Evolutionary conservation across 2,888 invertebrate species (phyloP), one percentile per base, ranked within the genome.

Genomic region (Lasioglossum leucozonium): DNA sequence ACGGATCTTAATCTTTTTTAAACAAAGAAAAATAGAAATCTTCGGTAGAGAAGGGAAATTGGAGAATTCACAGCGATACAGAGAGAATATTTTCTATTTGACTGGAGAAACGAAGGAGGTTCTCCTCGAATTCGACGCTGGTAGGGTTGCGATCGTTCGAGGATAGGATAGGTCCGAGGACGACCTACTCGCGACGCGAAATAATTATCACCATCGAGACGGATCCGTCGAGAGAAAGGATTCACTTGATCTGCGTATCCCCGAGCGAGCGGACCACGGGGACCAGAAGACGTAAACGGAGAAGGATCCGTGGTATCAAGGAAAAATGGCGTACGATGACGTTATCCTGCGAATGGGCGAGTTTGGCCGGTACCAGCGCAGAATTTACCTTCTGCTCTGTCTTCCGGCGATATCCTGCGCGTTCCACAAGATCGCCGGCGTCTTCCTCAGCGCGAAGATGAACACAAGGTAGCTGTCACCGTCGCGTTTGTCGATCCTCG

Each of bases 341-440:
- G 96, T 97, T 37, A 96, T 97, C 81, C 95, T 96, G 3, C 95
- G 96, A 82, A 95, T 97, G 94, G 97, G 97, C 69, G 97, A 97
- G 90, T 97, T 97, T 91, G 97, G 97, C 34, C 96, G 95, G 72
- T 97, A 97, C 92, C 97, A 97, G 93, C 96, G 96, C 89, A 95
- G 96, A 86, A 96, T 97, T 86, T 97, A 97, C 92, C 95, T 97
- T 84, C 94, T 97, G 69, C 95, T 97, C 69, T 97, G 97, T 91
- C 95, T 97, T 73, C 97, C 97, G 34, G 96, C 97, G 11, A 97
- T 97, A 91, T 95, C 96, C 26, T 97, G 97, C 94, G 97, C 97
- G 73, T 96, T 97, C 90, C 97, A 97, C 93, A 97, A 97, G 94
- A 95, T 97, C 69, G 97, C 96, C 26, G 97, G 97, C 82, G 97